These are phyloP conservation scores for Euthynnus affinis DNA, from an alignment of 2,797 vertebrate genomes.

Conservation along the genomic window DNA sequence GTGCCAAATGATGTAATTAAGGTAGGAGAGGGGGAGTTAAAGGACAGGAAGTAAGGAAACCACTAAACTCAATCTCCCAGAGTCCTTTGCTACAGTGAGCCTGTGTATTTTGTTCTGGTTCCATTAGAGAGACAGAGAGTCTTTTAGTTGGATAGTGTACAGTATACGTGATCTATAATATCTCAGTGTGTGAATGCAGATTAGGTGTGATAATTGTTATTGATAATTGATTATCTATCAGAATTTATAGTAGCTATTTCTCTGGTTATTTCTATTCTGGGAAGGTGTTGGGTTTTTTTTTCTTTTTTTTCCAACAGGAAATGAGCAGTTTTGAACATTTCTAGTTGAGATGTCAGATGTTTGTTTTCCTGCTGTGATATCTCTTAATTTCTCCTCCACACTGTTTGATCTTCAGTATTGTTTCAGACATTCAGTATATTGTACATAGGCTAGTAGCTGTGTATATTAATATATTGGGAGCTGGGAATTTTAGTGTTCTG, in stretches of 20 bases:
- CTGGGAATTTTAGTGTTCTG: constrained; percentile 44
- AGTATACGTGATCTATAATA: constrained; percentile 53
- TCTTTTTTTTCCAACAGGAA: neutral
- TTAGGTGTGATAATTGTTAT: constrained; percentile 60
- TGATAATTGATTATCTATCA: constrained; percentile 65
- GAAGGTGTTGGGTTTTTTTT: constrained; percentile 11
- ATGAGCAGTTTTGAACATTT: constrained; percentile 31
- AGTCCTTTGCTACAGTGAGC: constrained; percentile 82
- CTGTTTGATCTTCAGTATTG: constrained; percentile 32
- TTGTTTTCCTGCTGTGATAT: constrained; percentile 19
- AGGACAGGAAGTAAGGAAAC: constrained; percentile 57
- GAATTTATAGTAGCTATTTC: constrained; percentile 52
- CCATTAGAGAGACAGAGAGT: constrained; percentile 51
- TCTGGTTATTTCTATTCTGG: constrained; percentile 48
- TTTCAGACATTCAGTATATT: constrained; percentile 51
- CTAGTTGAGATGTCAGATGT: constrained; percentile 10
- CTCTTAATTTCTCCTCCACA: constrained; percentile 8
- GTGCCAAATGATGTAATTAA: constrained; percentile 14
- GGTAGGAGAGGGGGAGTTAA: neutral
- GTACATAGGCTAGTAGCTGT: constrained; percentile 82
- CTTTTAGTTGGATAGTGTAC: constrained; percentile 50
- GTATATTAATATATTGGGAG: constrained; percentile 86
- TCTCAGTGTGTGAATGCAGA: constrained; percentile 73
- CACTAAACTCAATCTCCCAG: constrained; percentile 81
- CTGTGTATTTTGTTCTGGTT: constrained; percentile 71